Evolutionary conservation across 1,140 invertebrate genomes (phyloP).

Genomic region (Ceratosolen fusciceps): DNA sequence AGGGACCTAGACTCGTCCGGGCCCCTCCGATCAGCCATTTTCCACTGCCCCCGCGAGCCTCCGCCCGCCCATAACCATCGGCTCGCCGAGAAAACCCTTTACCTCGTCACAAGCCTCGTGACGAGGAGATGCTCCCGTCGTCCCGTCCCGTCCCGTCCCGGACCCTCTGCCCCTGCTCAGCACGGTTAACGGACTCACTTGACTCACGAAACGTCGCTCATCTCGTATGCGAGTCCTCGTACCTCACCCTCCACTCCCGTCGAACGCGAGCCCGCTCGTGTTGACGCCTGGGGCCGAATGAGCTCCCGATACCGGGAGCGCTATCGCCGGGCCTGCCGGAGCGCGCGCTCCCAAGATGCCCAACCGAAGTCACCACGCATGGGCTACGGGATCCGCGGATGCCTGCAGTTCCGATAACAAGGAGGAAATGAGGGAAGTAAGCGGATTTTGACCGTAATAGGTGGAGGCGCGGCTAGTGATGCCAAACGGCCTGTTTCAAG

Average conservation of each 20-base stretch:
- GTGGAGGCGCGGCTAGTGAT: too few species aligned
- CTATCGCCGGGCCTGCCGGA: too few species aligned
- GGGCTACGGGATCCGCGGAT: too few species aligned
- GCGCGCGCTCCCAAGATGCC: too few species aligned
- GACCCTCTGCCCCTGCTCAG: too few species aligned
- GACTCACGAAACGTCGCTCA: constrained; percentile 51
- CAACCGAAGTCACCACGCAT: too few species aligned
- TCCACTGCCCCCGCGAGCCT: background rate
- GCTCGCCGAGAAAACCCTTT: background rate
- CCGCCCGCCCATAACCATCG: background rate
- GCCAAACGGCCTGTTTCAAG: background rate
- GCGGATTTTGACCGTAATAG: too few species aligned
- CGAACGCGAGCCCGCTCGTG: background rate
- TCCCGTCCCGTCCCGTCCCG: constrained; percentile 6
- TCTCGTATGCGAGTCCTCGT: too few species aligned
- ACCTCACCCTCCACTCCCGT: background rate
- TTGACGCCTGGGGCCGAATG: constrained; percentile 32
- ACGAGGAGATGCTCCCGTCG: constrained; percentile 20
- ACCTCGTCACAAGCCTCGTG: constrained; percentile 31
- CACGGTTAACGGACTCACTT: constrained; percentile 55
- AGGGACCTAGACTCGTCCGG: background rate
- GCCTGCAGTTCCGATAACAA: too few species aligned
- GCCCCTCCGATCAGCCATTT: too few species aligned
- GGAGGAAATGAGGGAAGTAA: too few species aligned
- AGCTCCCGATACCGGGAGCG: background rate